Evolutionary conservation across 2,113 vertebrate genomes (phyloP), one percentile per base, ranked within the genome.

Genomic region (Corvus cornix): DNA sequence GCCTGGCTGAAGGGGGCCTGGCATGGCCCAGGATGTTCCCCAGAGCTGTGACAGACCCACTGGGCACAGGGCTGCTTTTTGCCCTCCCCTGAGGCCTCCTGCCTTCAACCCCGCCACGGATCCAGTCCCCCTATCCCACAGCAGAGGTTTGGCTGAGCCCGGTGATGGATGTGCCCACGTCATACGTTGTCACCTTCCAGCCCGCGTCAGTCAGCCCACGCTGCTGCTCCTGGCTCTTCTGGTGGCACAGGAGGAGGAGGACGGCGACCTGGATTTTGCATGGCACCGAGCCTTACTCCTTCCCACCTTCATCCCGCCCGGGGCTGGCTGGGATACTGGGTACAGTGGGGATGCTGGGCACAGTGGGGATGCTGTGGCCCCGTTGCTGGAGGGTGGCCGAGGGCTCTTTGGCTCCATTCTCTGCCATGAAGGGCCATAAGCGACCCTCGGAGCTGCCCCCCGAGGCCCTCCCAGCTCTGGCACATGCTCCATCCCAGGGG

Each of bases 301-400:
- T 52, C 56, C 19, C 8, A 1, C 24, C 28, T 17, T 19, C 7
- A 9, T 39, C 70, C 8, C 1, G 1, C 5, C 19, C 0, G 0
- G 64, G 22, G n/a, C 37, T 70, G 89, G 20, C 43, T 59, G 2
- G 37, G 37, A 37, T 37, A 37, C 37, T 37, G 37, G 37, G 37
- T 37, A 39, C 37, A 10, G 37, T 39, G 37, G 37, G 2, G 69
- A 8, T 23, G 35, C 46, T 33, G 67, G 48, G 62, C 28, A n/a
- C 0, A 0, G 11, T 19, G 78, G 26, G 46, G 28, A 10, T 58
- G 1, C 2, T 19, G 70, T 0, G 2, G 48, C 30, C 13, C 33
- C 0, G 0, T 41, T 0, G 0, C 79, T 1, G 27, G 49, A 13
- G 52, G 55, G 59, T 21, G 8, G 5, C 13, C 0, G 6, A 63